Base-by-base conservation (phyloP, 1,140 invertebrate genomes). In the Drosophila ironensis region DNA sequence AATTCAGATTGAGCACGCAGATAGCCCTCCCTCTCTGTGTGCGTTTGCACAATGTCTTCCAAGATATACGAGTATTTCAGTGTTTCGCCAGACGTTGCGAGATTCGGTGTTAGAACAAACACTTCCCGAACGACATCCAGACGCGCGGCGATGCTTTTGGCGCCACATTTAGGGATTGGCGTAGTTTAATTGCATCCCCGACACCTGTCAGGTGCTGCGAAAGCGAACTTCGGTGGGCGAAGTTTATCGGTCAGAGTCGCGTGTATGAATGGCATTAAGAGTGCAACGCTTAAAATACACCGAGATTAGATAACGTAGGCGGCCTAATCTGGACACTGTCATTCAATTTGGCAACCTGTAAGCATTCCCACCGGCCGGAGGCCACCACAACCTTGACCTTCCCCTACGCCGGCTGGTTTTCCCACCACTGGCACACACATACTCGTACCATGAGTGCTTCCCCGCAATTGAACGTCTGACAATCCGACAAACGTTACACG, bases 61-160 rank as follows among this genome's bases (percentile, higher is more conserved):
- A 57, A 57, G 33, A 59, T 14, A 48, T 45, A 52, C 78, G 37
- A 82, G 78, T 82, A 48, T 45, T 56, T 84, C 40, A 82, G 78
- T 82, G 46, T 61, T 48, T 47, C 63, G 68, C 19, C 69, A 64
- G 51, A 52, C 73, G 38, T 64, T 52, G 64, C 25, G 30, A 16
- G 42, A 75, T 45, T 40, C 46, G 69, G 78, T 73, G 24, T 50
- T 53, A 44, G 28, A 52, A 53, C 53, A 33, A 40, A 12, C 4
- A 6, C 8, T 17, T 28, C 16, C 20, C 27, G 22, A 38, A 44
- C 14, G 12, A 11, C 11, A 19, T n/a, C n/a, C 33, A 30, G 47
- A 22, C n/a, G 16, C 19, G 20, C 16, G 27, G 8, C 22, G 11
- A 7, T 12, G 22, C 11, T 16, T 17, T 17, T 38, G 33, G 40